A percentile compares a stretch with the other conserved stretches of the same genome.
Evolutionary conservation across 2,113 vertebrate genomes (phyloP).

Genomic region (Indri indri): DNA sequence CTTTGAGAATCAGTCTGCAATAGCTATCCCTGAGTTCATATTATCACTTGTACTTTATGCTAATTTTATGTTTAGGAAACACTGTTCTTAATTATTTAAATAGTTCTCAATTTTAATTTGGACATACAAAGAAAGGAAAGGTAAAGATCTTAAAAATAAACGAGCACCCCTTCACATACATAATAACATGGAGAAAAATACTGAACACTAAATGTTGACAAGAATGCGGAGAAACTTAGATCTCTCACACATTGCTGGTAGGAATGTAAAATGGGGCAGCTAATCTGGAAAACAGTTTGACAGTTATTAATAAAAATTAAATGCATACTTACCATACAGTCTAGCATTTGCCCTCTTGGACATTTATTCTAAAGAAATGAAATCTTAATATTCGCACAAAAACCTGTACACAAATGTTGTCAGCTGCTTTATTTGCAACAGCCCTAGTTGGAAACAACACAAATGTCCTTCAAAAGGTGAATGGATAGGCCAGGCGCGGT

Average conservation of each 20-base stretch:
- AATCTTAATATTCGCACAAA: neutral
- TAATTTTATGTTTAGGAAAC: neutral
- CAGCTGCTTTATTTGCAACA: neutral
- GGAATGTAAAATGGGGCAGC: neutral
- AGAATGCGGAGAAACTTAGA: neutral
- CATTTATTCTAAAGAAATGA: neutral
- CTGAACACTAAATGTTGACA: neutral
- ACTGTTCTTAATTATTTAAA: neutral
- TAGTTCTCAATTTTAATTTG: slow-evolving; percentile 12
- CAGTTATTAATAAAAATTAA: neutral
- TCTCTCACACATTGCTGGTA: neutral
- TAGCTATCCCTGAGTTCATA: neutral
- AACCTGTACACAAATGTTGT: neutral
- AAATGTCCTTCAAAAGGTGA: neutral
- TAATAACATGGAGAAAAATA: neutral
- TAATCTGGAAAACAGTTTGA: neutral
- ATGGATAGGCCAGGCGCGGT: too few relatives aligned
- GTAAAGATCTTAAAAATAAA: neutral
- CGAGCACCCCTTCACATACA: neutral
- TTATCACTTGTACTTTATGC: neutral
- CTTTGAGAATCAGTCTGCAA: neutral
- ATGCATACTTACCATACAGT: neutral
- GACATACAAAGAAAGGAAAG: neutral
- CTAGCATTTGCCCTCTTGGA: neutral
- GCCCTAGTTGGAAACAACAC: neutral